A percentile compares a stretch with the other conserved stretches of the same genome.
Conservation (phyloP, 1,140 invertebrate species). For the Lasaia peninsularis region DNA sequence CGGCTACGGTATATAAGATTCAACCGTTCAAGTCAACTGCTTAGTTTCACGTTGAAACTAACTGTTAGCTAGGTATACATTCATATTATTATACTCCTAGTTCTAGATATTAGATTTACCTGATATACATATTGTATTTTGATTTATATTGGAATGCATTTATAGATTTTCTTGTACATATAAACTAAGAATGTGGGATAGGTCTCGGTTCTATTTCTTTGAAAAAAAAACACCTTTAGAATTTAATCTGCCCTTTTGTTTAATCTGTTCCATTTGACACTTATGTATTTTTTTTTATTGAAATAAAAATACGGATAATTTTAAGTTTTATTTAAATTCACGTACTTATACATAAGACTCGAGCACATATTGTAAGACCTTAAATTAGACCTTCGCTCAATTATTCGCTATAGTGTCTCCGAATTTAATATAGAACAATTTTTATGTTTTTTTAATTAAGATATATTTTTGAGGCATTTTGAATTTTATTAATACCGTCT, state of each 20-base stretch:
- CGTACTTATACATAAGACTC: slow-evolving; percentile 11
- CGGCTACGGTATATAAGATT: too few species aligned
- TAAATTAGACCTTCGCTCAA: slow-evolving; percentile 1
- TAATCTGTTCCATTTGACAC: slow-evolving; percentile 37
- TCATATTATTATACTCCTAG: too few species aligned
- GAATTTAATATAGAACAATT: slow-evolving; percentile 8
- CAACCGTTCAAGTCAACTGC: background rate
- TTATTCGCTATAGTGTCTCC: background rate
- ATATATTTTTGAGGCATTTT: slow-evolving; percentile 9
- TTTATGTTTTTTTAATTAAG: slow-evolving; percentile 10
- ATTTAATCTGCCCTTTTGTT: background rate
- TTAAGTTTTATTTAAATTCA: slow-evolving; percentile 69
- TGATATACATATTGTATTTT: too few species aligned
- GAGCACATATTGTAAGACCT: slow-evolving; percentile 28
- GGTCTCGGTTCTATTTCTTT: background rate
- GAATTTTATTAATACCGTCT: slow-evolving; percentile 22
- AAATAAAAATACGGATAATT: slow-evolving; percentile 67
- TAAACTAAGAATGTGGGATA: background rate
- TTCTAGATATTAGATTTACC: too few species aligned
- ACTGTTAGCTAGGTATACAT: too few species aligned
- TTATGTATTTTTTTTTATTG: slow-evolving; percentile 56
- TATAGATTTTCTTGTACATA: background rate
- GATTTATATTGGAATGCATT: background rate
- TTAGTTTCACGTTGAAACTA: too few species aligned
- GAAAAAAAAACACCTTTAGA: too few species aligned